A percentile compares a stretch with the other conserved stretches of the same genome.
Evolutionary conservation across 2,113 vertebrate genomes (phyloP).

Genomic region (Andinoacara biseriatus): DNA sequence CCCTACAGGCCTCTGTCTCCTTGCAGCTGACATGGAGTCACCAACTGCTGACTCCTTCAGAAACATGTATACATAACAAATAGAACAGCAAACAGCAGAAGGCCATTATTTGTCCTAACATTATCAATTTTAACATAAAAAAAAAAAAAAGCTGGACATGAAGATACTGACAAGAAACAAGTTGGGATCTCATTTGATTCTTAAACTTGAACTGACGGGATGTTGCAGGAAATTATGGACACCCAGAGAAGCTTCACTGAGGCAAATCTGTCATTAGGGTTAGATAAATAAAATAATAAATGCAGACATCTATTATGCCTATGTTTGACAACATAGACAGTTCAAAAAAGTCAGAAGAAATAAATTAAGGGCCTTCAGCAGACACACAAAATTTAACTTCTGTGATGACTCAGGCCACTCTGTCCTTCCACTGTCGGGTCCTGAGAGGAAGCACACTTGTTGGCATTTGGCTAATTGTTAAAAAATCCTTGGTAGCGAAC

Average conservation of each 20-base stretch:
- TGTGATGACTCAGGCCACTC: background rate
- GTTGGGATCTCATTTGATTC: background rate
- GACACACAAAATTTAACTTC: background rate
- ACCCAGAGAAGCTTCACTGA: background rate
- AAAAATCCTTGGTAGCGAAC: background rate
- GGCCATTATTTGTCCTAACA: background rate
- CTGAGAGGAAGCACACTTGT: background rate
- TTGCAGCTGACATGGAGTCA: conserved; percentile 65
- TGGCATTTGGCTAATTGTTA: background rate
- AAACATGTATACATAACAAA: conserved; percentile 52
- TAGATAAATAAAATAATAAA: background rate
- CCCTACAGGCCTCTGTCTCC: conserved; percentile 61
- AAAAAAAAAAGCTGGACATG: background rate
- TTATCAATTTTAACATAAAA: background rate
- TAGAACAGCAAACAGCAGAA: conserved; percentile 3
- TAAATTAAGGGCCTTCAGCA: background rate
- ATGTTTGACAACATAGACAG: background rate
- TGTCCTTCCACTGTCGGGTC: background rate
- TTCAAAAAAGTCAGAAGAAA: background rate
- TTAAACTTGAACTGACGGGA: background rate
- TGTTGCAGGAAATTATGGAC: background rate
- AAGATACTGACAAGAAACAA: background rate
- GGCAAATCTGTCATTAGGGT: background rate
- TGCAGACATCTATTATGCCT: background rate
- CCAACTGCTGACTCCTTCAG: conserved; percentile 68